These are phyloP conservation scores for Calephelis virginiensis DNA, from an alignment of 1,140 invertebrate genomes.

Conservation along the genomic window DNA sequence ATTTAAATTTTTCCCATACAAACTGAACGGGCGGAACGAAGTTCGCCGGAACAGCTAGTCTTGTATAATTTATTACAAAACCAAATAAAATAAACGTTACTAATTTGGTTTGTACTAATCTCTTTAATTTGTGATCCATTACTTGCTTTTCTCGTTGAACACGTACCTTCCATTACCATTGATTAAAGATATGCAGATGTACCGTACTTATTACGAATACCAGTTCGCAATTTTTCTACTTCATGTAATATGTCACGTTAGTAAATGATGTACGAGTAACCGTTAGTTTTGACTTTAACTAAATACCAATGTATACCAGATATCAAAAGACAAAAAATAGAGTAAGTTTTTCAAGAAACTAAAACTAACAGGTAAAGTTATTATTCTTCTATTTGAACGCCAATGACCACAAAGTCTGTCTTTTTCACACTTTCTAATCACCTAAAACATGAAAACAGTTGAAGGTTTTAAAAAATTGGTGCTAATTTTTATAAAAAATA, in stretches of 20 bases:
- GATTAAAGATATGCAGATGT: slow-evolving; percentile 11
- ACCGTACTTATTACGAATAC: slow-evolving; percentile 31
- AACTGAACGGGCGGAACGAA: no score
- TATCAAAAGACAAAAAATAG: background rate
- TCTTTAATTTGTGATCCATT: background rate
- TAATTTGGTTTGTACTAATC: background rate
- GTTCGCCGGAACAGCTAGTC: no score
- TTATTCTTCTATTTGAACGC: no score
- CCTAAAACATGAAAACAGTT: no score
- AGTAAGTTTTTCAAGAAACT: no score
- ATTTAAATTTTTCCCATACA: no score
- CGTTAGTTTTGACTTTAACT: slow-evolving; percentile 52
- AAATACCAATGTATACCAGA: slow-evolving; percentile 32
- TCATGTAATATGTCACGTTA: slow-evolving; percentile 38
- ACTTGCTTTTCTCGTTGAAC: background rate
- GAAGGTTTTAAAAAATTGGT: no score
- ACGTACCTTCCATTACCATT: background rate
- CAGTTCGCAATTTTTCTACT: slow-evolving; percentile 52
- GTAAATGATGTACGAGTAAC: slow-evolving; percentile 54
- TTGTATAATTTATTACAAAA: no score
- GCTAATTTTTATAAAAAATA: no score
- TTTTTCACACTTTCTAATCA: no score
- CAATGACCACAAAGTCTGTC: no score
- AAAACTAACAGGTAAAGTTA: no score
- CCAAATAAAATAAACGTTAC: background rate